phyloP scores from a whole-genome alignment of 2,888 invertebrate species.

The Ormyrus nitidulus region DNA sequence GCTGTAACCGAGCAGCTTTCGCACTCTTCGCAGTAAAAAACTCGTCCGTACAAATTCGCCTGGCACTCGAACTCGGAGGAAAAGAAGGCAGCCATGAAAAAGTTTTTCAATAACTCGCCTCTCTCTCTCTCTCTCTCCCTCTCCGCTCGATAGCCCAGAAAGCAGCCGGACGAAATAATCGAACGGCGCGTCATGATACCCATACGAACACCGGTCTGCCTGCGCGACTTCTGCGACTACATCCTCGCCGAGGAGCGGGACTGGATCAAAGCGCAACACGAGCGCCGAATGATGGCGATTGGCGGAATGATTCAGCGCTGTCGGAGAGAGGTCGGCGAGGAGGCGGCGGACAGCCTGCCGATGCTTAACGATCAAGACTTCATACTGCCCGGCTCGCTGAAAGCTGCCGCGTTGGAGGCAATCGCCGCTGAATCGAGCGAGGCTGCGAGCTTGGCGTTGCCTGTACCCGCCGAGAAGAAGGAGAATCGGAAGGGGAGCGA shows the following conservation, averaged over 20 bases:
- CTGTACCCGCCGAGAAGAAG: background rate
- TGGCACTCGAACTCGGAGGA: background rate
- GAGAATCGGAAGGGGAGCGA: background rate
- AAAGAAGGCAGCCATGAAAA: background rate
- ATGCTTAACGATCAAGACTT: constrained; percentile 62
- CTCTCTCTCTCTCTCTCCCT: background rate
- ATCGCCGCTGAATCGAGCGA: background rate
- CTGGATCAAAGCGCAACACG: constrained; percentile 75
- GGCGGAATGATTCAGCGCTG: background rate
- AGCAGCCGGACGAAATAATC: constrained; percentile 1
- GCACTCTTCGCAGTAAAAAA: no score
- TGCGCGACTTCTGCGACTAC: constrained; percentile 79
- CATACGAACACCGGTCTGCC: constrained; percentile 77
- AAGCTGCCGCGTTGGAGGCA: constrained; percentile 57
- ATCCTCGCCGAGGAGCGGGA: constrained; percentile 76
- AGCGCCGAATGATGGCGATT: constrained; percentile 59
- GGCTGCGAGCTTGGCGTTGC: background rate
- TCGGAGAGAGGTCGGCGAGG: background rate
- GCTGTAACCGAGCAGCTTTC: no score
- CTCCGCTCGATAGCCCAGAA: background rate
- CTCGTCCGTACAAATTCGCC: background rate
- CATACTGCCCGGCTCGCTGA: constrained; percentile 65
- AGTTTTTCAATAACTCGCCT: constrained; percentile 28
- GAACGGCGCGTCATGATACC: constrained; percentile 10
- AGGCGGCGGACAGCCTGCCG: background rate